Percentiles rank a stretch among this genome's conserved stretches.
Conservation (phyloP, 2,113 vertebrate genomes). For the Corythaixoides concolor region DNA sequence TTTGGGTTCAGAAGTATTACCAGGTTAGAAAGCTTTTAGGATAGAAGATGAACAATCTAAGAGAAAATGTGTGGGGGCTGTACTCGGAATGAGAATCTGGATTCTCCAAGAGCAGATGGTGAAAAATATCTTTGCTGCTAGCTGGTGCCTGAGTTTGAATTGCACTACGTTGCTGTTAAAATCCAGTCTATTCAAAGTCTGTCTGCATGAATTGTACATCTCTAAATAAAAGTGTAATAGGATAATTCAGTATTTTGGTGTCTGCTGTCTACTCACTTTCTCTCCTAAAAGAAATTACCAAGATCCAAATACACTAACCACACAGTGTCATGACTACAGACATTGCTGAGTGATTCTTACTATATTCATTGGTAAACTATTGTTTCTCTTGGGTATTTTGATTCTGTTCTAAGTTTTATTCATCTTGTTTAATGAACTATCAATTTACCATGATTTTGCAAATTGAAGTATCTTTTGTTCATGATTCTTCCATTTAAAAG, state of each 20-base stretch:
- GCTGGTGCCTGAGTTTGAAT: constrained; percentile 29
- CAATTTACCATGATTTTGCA: background rate
- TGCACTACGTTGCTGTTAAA: constrained; percentile 48
- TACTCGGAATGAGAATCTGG: constrained; percentile 36
- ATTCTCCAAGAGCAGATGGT: constrained; percentile 64
- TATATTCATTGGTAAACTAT: background rate
- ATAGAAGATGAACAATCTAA: background rate
- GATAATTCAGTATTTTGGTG: constrained; percentile 58
- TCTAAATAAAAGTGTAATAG: constrained; percentile 53
- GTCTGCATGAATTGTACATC: constrained; percentile 46
- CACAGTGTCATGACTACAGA: background rate
- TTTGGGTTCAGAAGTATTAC: constrained; percentile 29
- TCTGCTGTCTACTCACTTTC: constrained; percentile 23
- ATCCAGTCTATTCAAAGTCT: constrained; percentile 47
- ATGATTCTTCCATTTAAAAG: background rate
- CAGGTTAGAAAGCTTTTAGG: constrained; percentile 31
- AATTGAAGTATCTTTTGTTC: background rate
- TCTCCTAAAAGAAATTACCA: constrained; percentile 20
- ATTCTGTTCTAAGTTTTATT: background rate
- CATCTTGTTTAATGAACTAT: background rate
- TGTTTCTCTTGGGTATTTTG: background rate
- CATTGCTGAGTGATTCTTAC: background rate
- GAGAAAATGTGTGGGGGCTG: constrained; percentile 38
- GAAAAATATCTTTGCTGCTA: constrained; percentile 52
- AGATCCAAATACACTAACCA: background rate